Conservation (phyloP, 2,888 invertebrate genomes). For the Cancer borealis region DNA sequence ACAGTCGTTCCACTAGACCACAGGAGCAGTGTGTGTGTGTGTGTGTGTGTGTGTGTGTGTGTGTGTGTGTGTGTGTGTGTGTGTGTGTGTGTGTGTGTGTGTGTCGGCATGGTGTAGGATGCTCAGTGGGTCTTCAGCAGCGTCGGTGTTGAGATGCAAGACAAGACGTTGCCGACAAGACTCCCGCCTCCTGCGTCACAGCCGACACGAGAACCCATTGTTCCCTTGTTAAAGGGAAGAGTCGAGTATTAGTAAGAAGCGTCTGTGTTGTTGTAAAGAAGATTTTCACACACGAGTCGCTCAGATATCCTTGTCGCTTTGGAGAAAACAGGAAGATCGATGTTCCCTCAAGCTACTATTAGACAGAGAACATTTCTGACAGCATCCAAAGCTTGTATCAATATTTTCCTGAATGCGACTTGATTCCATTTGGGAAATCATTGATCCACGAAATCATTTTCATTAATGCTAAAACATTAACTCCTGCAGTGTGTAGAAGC, state of each 20-base stretch:
- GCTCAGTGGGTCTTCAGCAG: no score
- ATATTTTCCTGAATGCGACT: not conserved
- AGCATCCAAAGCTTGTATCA: not conserved
- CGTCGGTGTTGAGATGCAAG: no score
- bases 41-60: no score
- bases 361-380: not conserved
- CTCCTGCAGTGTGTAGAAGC: not conserved
- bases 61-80: no score
- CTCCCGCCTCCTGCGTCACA: not conserved
- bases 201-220: not conserved
- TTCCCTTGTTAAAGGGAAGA: not conserved
- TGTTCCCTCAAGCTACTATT: not conserved
- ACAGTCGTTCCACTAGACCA: no score
- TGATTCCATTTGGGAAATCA: not conserved
- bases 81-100: no score
- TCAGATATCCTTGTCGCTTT: not conserved
- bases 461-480: not conserved
- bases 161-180: no score
- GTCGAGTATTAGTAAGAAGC: not conserved
- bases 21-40: no score
- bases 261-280: not conserved
- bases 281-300: not conserved
- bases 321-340: not conserved
- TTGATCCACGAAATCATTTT: no score
- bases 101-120: no score